Evolutionary conservation across 2,113 vertebrate genomes (phyloP).

Genomic region (Nothobranchius kuhntae): DNA sequence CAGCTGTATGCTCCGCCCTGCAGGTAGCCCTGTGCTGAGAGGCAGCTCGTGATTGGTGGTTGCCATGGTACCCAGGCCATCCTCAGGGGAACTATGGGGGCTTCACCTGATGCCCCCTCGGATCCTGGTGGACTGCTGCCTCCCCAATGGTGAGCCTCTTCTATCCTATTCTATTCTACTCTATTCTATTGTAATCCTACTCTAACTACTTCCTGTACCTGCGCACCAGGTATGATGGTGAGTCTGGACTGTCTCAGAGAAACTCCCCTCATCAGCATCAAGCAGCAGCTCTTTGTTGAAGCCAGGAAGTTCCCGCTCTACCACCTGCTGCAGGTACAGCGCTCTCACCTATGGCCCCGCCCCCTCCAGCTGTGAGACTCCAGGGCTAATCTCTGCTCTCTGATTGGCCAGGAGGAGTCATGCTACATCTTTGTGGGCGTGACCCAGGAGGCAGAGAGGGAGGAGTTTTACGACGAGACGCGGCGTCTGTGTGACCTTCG

Average conservation of each 20-base stretch:
- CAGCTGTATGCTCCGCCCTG: slow-evolving; percentile 4
- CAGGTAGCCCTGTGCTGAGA: slow-evolving; percentile 40
- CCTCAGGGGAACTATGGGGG: slow-evolving; percentile 83
- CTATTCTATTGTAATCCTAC: not conserved
- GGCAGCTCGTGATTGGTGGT: slow-evolving; percentile 32
- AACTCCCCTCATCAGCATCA: slow-evolving; percentile 79
- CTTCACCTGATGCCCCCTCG: slow-evolving; percentile 84
- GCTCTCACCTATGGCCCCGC: not conserved
- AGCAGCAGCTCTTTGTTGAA: slow-evolving; percentile 82
- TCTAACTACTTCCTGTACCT: not conserved
- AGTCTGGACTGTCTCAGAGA: slow-evolving; percentile 82
- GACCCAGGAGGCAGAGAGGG: slow-evolving; percentile 83
- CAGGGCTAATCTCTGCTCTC: not conserved
- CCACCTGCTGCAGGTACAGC: slow-evolving; percentile 78
- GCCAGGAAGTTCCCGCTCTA: slow-evolving; percentile 81
- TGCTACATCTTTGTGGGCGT: slow-evolving; percentile 85
- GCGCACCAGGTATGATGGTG: slow-evolving; percentile 75
- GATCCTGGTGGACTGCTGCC: slow-evolving; percentile 84
- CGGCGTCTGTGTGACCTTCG: slow-evolving; percentile 80
- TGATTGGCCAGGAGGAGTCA: slow-evolving; percentile 79
- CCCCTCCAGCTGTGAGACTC: not conserved
- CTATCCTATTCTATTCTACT: not conserved
- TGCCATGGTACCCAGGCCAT: slow-evolving; percentile 80
- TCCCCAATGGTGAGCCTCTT: slow-evolving; percentile 74
- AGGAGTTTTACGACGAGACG: slow-evolving; percentile 83